Percentiles rank a stretch among this genome's conserved stretches.
phyloP scores from a whole-genome alignment of 1,140 invertebrate genomes.

The Diprion similis region DNA sequence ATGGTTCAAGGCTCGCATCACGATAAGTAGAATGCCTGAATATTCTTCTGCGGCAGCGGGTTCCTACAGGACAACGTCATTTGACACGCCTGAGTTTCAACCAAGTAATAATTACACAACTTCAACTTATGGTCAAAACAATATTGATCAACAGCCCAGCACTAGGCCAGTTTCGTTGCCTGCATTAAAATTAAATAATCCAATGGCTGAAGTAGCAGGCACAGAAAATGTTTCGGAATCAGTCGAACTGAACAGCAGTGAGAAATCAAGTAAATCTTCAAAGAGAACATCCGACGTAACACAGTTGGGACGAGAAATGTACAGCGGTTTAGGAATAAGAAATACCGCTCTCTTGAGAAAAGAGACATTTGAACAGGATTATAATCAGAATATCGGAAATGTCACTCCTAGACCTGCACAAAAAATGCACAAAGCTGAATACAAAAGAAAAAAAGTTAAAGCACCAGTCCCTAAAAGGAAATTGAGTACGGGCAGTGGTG shows the following conservation, averaged over 20 bases:
- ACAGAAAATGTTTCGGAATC: background rate
- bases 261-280: background rate
- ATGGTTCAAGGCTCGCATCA: conserved; percentile 55
- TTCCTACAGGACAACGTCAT: conserved; percentile 36
- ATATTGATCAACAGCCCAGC: background rate
- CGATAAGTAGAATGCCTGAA: conserved; percentile 14
- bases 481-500: background rate
- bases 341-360: background rate
- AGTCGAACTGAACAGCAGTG: background rate
- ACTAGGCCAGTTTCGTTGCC: background rate
- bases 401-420: conserved; percentile 12
- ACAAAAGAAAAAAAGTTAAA: conserved; percentile 27
- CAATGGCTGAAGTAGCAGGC: conserved; percentile 19
- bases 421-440: conserved; percentile 20
- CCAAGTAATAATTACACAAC: conserved; percentile 4
- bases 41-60: conserved; percentile 12
- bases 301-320: background rate
- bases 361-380: conserved; percentile 17
- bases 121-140: background rate
- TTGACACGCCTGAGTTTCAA: conserved; percentile 18
- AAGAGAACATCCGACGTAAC: background rate
- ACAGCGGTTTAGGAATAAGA: too few relatives aligned
- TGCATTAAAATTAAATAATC: conserved; percentile 13
- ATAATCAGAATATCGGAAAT: conserved; percentile 14
- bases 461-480: conserved; percentile 23